Evolutionary conservation across 2,113 vertebrate species (phyloP), one percentile per base, ranked within the genome.

Genomic region (Piprites chloris): DNA sequence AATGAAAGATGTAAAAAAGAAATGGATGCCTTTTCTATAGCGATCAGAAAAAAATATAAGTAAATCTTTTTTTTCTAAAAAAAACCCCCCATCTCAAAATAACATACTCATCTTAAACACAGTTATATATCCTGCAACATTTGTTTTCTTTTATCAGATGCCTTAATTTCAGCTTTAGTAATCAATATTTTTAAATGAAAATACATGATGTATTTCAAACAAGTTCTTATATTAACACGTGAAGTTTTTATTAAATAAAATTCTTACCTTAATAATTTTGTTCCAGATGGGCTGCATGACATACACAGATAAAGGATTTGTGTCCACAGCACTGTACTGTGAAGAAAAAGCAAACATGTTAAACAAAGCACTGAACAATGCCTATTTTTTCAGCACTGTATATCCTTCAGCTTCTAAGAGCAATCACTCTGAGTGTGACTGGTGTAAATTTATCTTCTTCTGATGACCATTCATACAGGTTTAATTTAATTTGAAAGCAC

Each of bases 281-380:
- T 98, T 96, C 97, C 97, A 98, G 82, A 98, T 90, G 56, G 97
- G 97, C 22, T 98, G 98, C 97, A 98, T 97, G 92, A 98, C 63
- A 79, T 98, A 97, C 71, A 98, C 93, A 56, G 97, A 98, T 85
- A 97, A 93, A 66, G 97, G 97, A 81, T 97, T 98, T 94, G 97
- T 98, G 92, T 98, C 98, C 95, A 97, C 97, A 81, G 97, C 97
- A 93, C 91, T 97, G 87, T 98, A 98, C 97, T 98, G 91, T 65
- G 72, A 97, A 19, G 50, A 83, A 92, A 62, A 95, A 78, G 26
- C 56, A 83, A 56, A 89, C 11, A 37, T n/a, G 32, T 91, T 50
- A 93, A 85, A 85, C 55, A 85, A 80, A 89, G 71, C 59, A 83
- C 23, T 55, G 53, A 89, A 65, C 66, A 86, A 90, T 12, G 33